Percentiles rank a stretch among this genome's conserved stretches.
These are phyloP conservation scores for Pomacea canaliculata DNA, from an alignment of 2,888 invertebrate genomes.

Conservation along the genomic window DNA sequence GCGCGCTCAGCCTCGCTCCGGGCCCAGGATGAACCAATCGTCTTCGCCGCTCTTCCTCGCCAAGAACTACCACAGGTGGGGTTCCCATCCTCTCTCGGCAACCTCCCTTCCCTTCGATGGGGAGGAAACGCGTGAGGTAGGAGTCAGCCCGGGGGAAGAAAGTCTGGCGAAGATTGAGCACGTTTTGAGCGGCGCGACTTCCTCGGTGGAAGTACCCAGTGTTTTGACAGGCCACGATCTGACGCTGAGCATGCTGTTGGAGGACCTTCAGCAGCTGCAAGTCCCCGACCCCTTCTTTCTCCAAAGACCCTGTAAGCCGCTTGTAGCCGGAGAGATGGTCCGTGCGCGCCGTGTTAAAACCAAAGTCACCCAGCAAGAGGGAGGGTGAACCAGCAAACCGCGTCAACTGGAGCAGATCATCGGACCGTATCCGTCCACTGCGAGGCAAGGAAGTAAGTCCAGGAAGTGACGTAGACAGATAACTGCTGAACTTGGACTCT, in stretches of 20 bases:
- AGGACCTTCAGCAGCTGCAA: slow-evolving; percentile 12
- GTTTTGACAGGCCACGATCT: slow-evolving; percentile 27
- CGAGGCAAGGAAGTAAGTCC: not conserved
- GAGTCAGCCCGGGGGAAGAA: slow-evolving; percentile 15
- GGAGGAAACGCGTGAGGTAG: slow-evolving; percentile 10
- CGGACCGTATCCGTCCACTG: not conserved
- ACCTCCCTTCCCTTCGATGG: not conserved
- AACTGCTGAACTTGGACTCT: slow-evolving; percentile 6
- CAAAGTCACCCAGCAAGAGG: slow-evolving; percentile 11
- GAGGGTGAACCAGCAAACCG: not conserved
- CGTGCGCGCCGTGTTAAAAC: slow-evolving; percentile 16
- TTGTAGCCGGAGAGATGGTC: slow-evolving; percentile 20
- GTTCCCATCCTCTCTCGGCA: not conserved
- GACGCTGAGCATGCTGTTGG: slow-evolving; percentile 19
- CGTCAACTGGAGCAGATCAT: slow-evolving; percentile 5
- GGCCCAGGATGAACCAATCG: slow-evolving; percentile 2
- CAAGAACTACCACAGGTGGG: not conserved
- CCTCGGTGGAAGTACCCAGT: slow-evolving; percentile 22
- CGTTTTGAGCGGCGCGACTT: slow-evolving; percentile 21
- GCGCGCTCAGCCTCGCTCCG: slow-evolving; percentile 14
- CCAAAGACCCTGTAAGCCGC: not conserved
- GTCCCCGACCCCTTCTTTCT: not conserved
- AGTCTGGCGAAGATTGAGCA: slow-evolving; percentile 18
- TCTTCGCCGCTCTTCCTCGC: not conserved
- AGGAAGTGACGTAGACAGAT: not conserved